Evolutionary conservation across 2,113 vertebrate genomes (phyloP), one percentile per base, ranked within the genome.

Genomic region (Cynopterus brachyotis): DNA sequence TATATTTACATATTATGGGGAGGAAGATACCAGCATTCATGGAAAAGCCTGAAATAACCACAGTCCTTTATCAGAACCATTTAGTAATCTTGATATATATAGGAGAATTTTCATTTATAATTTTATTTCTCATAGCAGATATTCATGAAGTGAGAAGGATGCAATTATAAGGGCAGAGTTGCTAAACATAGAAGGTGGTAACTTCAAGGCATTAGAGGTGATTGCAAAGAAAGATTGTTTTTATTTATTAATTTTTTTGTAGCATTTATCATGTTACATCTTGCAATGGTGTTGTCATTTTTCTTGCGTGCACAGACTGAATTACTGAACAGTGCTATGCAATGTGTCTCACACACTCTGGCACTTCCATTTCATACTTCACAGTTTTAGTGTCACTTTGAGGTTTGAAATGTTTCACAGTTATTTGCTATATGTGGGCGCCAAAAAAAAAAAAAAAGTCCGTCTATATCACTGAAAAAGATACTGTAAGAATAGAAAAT

Each of bases 341-440:
- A 76, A 55, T 82, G 95, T 57, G 85, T 97, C 86, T 97, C 96
- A 88, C 91, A 94, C 24, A 17, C 95, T 94, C 94, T 94, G 88
- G 37, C 95, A 96, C 89, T 96, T 98, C 28, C 70, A 97, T 97
- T 97, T 97, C 97, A 96, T 98, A 98, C 94, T 97, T 98, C 92
- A 91, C 95, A 96, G 94, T 94, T 98, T 98, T 78, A 97, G 92
- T 97, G 94, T 93, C 97, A 97, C 97, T 97, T 95, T 90, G 97
- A 98, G 95, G 91, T 98, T 98, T 97, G 96, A 97, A 98, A 98
- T 89, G 84, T 73, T 98, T 96, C 94, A 96, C 89, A 97, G 96
- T 97, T 98, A 97, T 96, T 98, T 97, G 91, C 95, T 97, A 35
- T 97, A 86, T 92, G 76, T 96, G 93, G 92, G 96, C 96, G 91